Evolutionary conservation across 2,888 invertebrate genomes (phyloP).

Genomic region (Conops quadrifasciatus): DNA sequence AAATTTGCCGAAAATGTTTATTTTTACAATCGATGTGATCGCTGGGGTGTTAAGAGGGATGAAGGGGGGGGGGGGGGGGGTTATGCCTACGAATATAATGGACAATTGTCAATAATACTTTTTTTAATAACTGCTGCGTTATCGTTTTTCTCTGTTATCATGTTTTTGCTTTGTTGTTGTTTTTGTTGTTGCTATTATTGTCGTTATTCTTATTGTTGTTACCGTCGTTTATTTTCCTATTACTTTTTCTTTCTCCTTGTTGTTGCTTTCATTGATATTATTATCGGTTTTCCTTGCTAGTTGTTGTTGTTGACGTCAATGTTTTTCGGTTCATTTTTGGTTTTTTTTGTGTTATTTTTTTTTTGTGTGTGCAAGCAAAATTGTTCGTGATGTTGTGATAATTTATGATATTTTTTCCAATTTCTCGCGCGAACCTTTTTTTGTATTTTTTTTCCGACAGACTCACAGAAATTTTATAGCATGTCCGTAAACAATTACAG

Average conservation of each 20-base stretch:
- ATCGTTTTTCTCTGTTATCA: slow-evolving; percentile 6
- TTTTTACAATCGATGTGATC: too few relatives aligned
- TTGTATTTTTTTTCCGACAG: background rate
- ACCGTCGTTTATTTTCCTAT: slow-evolving; percentile 4
- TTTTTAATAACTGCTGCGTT: too few relatives aligned
- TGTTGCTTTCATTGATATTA: background rate
- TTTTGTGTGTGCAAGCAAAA: slow-evolving; percentile 15
- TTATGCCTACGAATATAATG: too few relatives aligned
- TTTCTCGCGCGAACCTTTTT: slow-evolving; percentile 3
- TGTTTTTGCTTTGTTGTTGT: background rate
- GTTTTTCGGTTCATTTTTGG: background rate
- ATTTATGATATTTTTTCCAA: slow-evolving; percentile 21
- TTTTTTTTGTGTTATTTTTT: background rate
- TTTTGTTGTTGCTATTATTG: slow-evolving; percentile 12
- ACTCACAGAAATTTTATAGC: background rate
- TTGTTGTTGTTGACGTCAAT: background rate
- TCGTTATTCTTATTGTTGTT: slow-evolving; percentile 17
- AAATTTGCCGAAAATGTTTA: too few relatives aligned
- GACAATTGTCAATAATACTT: too few relatives aligned
- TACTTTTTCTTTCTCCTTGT: background rate
- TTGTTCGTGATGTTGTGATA: slow-evolving; percentile 36
- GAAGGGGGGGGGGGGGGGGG: too few relatives aligned
- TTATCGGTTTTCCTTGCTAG: background rate
- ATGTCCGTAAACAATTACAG: too few relatives aligned
- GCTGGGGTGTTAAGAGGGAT: too few relatives aligned